These are phyloP conservation scores for Diadema setosum DNA, from an alignment of 35 echinoderm and acorn worm genomes.

Conservation along the genomic window DNA sequence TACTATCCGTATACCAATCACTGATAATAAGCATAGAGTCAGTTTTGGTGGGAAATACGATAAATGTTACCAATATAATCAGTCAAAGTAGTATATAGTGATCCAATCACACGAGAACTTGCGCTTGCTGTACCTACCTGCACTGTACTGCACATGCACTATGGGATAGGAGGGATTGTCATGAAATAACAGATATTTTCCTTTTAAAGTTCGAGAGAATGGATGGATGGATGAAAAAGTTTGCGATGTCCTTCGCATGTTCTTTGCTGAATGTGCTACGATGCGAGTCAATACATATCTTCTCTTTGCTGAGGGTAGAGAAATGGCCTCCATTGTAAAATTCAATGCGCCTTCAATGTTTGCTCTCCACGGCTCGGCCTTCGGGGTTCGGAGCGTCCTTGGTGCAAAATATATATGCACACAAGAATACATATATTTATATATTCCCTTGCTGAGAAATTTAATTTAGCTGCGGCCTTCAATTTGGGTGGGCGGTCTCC, in stretches of 20 bases:
- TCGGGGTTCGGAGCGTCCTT: neutral
- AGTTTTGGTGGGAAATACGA: too few relatives aligned
- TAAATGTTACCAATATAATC: too few relatives aligned
- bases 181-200: too few relatives aligned
- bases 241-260: too few relatives aligned
- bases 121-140: too few relatives aligned
- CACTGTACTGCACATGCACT: too few relatives aligned
- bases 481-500: neutral
- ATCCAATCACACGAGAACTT: too few relatives aligned
- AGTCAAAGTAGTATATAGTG: too few relatives aligned
- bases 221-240: neutral
- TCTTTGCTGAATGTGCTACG: neutral
- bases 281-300: neutral
- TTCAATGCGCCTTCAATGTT: constrained; percentile 16
- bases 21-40: too few relatives aligned
- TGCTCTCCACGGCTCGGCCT: neutral
- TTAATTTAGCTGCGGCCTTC: constrained; percentile 21
- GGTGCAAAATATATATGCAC: neutral
- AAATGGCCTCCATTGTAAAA: constrained; percentile 12
- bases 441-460: neutral
- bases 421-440: constrained; percentile 21
- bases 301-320: neutral
- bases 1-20: too few relatives aligned
- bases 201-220: neutral
- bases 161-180: too few relatives aligned